Percentiles rank a stretch among this genome's conserved stretches.
phyloP scores from a whole-genome alignment of 1,140 invertebrate genomes.

The Liolophura sinensis region DNA sequence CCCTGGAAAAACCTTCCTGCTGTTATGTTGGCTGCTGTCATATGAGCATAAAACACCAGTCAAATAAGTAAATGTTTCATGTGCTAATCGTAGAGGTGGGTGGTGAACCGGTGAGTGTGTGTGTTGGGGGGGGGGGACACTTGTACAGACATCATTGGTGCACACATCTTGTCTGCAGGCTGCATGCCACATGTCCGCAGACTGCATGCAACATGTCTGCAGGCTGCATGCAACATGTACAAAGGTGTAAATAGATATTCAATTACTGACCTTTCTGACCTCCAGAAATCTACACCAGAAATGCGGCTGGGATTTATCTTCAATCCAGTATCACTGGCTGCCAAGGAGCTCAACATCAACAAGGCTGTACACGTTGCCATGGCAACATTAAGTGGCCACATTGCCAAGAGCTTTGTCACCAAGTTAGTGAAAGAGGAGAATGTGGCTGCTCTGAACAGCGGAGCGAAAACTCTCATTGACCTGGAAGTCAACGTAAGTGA shows the following conservation, averaged over 20 bases:
- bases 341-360: slow-evolving; percentile 26
- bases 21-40: no score
- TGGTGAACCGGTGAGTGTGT: no score
- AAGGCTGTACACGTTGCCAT: slow-evolving; percentile 60
- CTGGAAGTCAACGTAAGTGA: slow-evolving; percentile 53
- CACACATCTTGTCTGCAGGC: no score
- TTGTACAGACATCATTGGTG: no score
- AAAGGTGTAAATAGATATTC: not conserved
- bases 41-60: no score
- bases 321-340: slow-evolving; percentile 35
- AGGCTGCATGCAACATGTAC: no score
- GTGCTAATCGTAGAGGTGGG: no score
- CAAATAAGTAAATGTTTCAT: no score
- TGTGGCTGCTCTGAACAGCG: slow-evolving; percentile 40
- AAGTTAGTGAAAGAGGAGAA: slow-evolving; percentile 69
- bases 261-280: not conserved
- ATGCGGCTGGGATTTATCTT: slow-evolving; percentile 57
- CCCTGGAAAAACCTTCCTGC: no score
- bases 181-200: no score
- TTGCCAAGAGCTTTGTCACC: slow-evolving; percentile 69
- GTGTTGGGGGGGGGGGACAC: no score
- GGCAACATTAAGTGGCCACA: slow-evolving; percentile 63
- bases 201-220: no score
- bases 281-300: slow-evolving; percentile 49
- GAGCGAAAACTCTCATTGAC: slow-evolving; percentile 41